Evolutionary conservation across 1,140 invertebrate genomes (phyloP), one percentile per base, ranked within the genome.

Genomic region (Eriocheir sinensis): DNA sequence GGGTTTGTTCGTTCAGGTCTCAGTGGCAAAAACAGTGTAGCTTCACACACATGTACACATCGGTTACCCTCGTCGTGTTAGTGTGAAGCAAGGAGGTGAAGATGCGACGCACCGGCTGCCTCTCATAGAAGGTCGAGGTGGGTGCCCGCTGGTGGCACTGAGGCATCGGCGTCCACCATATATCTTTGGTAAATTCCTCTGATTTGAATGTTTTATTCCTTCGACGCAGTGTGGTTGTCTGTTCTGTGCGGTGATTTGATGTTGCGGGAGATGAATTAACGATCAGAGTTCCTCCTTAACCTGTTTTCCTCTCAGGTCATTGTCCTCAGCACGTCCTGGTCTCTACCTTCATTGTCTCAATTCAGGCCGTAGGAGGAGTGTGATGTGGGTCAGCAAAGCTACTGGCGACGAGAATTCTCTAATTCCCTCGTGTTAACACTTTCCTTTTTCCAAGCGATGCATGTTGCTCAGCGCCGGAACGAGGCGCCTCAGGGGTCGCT

Each of bases 1-100:
- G n/a, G 60, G 60, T 72, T 72, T 72, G 60, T 8, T n/a, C n/a
- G n/a, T n/a, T 72, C 60, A 72, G 60, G 60, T 72, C 60, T 72
- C n/a, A 4, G 60, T 72, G 60, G 60, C n/a, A 72, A 72, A 72
- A 72, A 72, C 60, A n/a, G 60, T 72, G 60, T 6, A 72, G 60
- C n/a, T 72, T 72, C 60, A 72, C 8, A 72, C 60, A 72, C 60
- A 21, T 72, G 60, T 72, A 72, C 60, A n/a, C n/a, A 72, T 2
- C 60, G n/a, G 60, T 72, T 72, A 72, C n/a, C 60, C 60, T 72
- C 60, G 60, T 72, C 60, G 60, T 21, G 4, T 21, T n/a, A 0
- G 27, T 72, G 60, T 21, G 12, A n/a, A n/a, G 60, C 6, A n/a
- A 21, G 12, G 60, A n/a, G 60, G 1, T 72, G 2, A n/a, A n/a